These are phyloP conservation scores for Sebastes schlegelii DNA, from an alignment of 2,113 vertebrate genomes.

Conservation along the genomic window DNA sequence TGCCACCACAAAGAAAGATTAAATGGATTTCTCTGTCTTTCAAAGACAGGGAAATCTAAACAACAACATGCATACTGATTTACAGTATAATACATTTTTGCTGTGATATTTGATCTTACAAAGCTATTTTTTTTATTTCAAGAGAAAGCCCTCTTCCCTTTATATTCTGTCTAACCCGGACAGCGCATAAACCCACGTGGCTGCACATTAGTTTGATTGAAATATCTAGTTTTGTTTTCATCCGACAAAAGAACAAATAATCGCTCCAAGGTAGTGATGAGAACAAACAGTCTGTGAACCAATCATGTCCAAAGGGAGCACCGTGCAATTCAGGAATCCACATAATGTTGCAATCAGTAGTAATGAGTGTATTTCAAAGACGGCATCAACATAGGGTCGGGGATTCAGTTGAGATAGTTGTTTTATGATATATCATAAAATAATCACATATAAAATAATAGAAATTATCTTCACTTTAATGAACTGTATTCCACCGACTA, in stretches of 20 bases:
- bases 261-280: background rate
- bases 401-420: background rate
- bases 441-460: slow-evolving; percentile 3
- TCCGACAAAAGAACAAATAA: slow-evolving; percentile 29
- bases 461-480: background rate
- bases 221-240: slow-evolving; percentile 36
- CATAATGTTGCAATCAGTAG: background rate
- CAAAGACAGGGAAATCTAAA: slow-evolving; percentile 62
- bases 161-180: slow-evolving; percentile 4
- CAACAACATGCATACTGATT: slow-evolving; percentile 78
- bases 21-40: slow-evolving; percentile 59
- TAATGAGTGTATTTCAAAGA: slow-evolving; percentile 5
- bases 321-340: slow-evolving; percentile 38
- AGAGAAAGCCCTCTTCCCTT: slow-evolving; percentile 50
- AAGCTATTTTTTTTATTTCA: slow-evolving; percentile 49
- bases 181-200: slow-evolving; percentile 16
- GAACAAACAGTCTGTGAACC: slow-evolving; percentile 20
- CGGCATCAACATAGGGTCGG: slow-evolving; percentile 10
- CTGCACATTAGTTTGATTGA: slow-evolving; percentile 36
- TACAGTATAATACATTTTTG: slow-evolving; percentile 78
- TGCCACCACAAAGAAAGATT: slow-evolving; percentile 61
- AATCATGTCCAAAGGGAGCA: slow-evolving; percentile 45
- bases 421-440: slow-evolving; percentile 4
- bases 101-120: slow-evolving; percentile 59
- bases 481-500: background rate